Percentiles rank a stretch among this genome's conserved stretches.
phyloP scores from a whole-genome alignment of 2,888 invertebrate species.

The Rhamphomyia laevipes region DNA sequence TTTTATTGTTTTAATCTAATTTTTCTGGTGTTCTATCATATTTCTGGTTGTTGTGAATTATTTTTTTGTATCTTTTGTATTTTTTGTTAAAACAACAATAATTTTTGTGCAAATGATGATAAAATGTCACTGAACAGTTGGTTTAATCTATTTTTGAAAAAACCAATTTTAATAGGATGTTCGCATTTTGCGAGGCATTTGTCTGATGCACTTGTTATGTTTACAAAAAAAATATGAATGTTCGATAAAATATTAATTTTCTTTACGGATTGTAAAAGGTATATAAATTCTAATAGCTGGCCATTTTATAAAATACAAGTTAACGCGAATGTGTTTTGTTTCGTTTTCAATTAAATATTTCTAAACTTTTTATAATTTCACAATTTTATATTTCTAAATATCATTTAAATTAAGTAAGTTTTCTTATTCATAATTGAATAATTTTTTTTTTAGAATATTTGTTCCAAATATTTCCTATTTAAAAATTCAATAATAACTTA shows the following conservation, averaged over 20 bases:
- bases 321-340: no score
- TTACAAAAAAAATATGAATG: not conserved
- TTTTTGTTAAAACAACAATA: not conserved
- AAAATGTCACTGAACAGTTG: constrained; percentile 14
- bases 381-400: no score
- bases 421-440: no score
- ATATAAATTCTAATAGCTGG: no score
- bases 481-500: no score
- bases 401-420: no score
- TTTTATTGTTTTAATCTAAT: not conserved
- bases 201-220: constrained; percentile 11
- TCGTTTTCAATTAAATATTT: no score
- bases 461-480: no score
- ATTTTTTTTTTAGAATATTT: no score
- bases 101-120: constrained; percentile 12
- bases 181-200: constrained; percentile 17
- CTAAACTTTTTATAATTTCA: no score
- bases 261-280: no score
- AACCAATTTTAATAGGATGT: constrained; percentile 12
- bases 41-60: constrained; percentile 3
- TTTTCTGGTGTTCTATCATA: not conserved
- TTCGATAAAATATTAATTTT: not conserved
- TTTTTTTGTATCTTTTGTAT: not conserved
- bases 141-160: constrained; percentile 14
- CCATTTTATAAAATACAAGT: no score